These are phyloP conservation scores for Sphinx pinastri DNA, from an alignment of 2,888 invertebrate species.

Conservation along the genomic window DNA sequence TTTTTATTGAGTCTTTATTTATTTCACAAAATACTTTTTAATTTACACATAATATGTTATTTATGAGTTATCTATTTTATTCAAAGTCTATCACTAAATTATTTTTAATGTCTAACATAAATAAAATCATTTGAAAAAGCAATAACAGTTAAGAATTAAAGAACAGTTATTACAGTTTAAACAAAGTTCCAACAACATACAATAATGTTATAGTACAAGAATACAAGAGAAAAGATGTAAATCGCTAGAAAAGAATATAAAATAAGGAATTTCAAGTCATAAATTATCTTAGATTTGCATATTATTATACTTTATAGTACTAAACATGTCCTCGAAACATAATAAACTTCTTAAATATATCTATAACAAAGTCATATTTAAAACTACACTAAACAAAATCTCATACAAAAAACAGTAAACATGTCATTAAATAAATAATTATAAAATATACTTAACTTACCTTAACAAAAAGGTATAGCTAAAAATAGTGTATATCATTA, in stretches of 20 bases:
- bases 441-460: background rate
- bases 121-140: conserved; percentile 26
- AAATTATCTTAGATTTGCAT: background rate
- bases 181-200: background rate
- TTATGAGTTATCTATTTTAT: background rate
- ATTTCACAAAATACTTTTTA: background rate
- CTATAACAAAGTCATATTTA: conserved; percentile 5
- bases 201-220: background rate
- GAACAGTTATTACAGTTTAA: background rate
- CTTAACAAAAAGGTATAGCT: background rate
- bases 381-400: background rate
- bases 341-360: conserved; percentile 25
- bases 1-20: background rate
- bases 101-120: background rate
- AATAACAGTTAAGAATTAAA: conserved; percentile 25
- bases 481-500: conserved; percentile 6
- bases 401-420: conserved; percentile 16
- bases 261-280: background rate
- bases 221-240: conserved; percentile 4
- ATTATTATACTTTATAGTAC: background rate
- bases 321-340: background rate
- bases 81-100: conserved; percentile 9
- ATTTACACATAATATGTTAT: background rate
- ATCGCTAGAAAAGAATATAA: conserved; percentile 1
- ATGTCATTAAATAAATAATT: conserved; percentile 8